Evolutionary conservation across 1,140 invertebrate genomes (phyloP).

Genomic region (Hycleus cichorii): DNA sequence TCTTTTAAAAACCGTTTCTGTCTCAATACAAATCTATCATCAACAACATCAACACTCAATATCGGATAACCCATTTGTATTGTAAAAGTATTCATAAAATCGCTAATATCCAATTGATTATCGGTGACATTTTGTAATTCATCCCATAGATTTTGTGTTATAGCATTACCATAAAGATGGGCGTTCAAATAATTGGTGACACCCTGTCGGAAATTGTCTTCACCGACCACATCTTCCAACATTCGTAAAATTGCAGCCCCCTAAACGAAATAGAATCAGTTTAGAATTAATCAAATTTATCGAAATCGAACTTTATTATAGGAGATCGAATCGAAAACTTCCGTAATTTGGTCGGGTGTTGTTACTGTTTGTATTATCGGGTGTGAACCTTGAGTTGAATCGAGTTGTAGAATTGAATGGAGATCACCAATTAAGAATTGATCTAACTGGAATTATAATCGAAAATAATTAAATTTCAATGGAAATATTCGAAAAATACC

Average conservation of each 20-base stretch:
- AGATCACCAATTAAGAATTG: constrained; percentile 68
- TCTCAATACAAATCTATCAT: constrained; percentile 51
- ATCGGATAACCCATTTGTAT: constrained; percentile 88
- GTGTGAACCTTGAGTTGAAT: constrained; percentile 78
- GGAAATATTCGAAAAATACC: constrained; percentile 44
- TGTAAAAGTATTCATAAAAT: constrained; percentile 89
- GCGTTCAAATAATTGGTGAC: constrained; percentile 67
- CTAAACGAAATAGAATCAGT: constrained; percentile 39
- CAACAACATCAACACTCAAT: constrained; percentile 51
- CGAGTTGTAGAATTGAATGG: constrained; percentile 65
- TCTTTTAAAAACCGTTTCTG: constrained; percentile 70
- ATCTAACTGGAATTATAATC: constrained; percentile 27
- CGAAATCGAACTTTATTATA: constrained; percentile 71
- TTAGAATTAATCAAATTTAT: constrained; percentile 15
- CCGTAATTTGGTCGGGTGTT: constrained; percentile 83
- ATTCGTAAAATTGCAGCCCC: constrained; percentile 84
- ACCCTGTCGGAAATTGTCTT: constrained; percentile 63
- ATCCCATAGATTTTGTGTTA: constrained; percentile 69
- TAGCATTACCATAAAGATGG: constrained; percentile 65
- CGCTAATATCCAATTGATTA: constrained; percentile 48
- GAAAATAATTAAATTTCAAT: constrained; percentile 3
- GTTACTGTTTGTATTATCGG: constrained; percentile 77
- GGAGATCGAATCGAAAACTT: constrained; percentile 87
- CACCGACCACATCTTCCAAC: constrained; percentile 77
- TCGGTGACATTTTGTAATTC: constrained; percentile 49